Evolutionary conservation across 1,140 invertebrate species (phyloP).

Genomic region (Trachelipus rathkii): DNA sequence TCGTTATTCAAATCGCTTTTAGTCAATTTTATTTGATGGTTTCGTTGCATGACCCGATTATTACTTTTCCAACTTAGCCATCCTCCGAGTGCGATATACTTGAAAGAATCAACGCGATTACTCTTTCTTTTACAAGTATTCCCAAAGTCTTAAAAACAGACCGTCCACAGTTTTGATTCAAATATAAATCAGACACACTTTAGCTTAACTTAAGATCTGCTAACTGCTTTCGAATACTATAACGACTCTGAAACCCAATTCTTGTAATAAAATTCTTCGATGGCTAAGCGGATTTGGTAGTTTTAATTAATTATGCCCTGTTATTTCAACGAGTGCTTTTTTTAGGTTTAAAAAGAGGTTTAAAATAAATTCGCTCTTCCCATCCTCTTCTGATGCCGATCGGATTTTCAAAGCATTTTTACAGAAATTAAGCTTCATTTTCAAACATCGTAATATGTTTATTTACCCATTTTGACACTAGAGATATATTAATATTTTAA

Average conservation of each 20-base stretch:
- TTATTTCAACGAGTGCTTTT: too few relatives aligned
- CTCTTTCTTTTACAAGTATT: neutral
- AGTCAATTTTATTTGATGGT: neutral
- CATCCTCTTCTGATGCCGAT: too few relatives aligned
- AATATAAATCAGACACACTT: neutral
- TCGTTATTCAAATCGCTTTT: too few relatives aligned
- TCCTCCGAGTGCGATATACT: neutral
- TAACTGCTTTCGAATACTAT: neutral
- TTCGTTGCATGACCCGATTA: neutral
- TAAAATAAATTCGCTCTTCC: too few relatives aligned
- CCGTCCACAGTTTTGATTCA: neutral
- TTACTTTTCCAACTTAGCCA: neutral
- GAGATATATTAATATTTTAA: too few relatives aligned
- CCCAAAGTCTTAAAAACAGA: neutral
- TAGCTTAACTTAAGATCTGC: neutral
- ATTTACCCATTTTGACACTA: too few relatives aligned
- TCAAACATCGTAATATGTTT: too few relatives aligned
- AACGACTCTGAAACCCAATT: slow-evolving; percentile 1
- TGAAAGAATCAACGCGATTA: neutral
- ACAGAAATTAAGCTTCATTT: too few relatives aligned
- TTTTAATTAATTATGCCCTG: neutral
- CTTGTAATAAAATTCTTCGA: neutral
- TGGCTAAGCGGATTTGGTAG: neutral
- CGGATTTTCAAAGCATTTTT: too few relatives aligned
- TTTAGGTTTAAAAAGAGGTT: too few relatives aligned